Base-by-base conservation (phyloP, 2,113 vertebrate species). In the Catagonus wagneri region DNA sequence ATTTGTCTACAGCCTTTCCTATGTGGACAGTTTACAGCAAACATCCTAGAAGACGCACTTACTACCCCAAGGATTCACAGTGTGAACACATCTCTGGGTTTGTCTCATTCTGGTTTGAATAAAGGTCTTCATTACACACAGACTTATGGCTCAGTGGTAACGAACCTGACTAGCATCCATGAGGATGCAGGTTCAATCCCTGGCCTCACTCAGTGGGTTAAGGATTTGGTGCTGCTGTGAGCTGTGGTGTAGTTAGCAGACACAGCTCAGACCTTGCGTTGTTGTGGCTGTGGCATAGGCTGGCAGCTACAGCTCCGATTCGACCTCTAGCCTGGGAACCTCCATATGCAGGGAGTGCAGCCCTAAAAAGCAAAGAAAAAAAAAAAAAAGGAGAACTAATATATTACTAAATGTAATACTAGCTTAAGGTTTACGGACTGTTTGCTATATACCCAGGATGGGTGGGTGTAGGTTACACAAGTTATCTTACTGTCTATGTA, bases 401-500 rank as follows among this genome's bases (percentile, higher is more conserved):
- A 56, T 1, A 23, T 25, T 32, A 81, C 68, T 75, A 76, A 86
- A 58, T 89, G 74, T 32, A 44, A 23, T 25, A 76, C 54, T 54
- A 85, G 56, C n/a, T 76, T 76, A 23, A 58, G 34, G 4, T 91
- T 71, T 75, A 75, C 4, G 22, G 13, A 34, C 16, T n/a, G 13
- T 10, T n/a, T 22, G 12, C 22, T 25, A 1, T 0, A 8, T 7
- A 27, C 36, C 52, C 17, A 54, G 36, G n/a, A 61, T 1, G 16
- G 52, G 44, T 4, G 4, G 1, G 3, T 76, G 39, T 11, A 3
- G 17, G 22, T 69, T 32, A 25, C 12, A 12, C 0, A 3, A 9
- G 2, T 39, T 39, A 25, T 17, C 39, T 52, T 83, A 63, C 66
- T 36, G n/a, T 44, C 11, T 29, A 9, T 23, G 29, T 3, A 23